Base-by-base conservation (phyloP, 2,113 vertebrate species). In the Speoplatyrhinus poulsoni region DNA sequence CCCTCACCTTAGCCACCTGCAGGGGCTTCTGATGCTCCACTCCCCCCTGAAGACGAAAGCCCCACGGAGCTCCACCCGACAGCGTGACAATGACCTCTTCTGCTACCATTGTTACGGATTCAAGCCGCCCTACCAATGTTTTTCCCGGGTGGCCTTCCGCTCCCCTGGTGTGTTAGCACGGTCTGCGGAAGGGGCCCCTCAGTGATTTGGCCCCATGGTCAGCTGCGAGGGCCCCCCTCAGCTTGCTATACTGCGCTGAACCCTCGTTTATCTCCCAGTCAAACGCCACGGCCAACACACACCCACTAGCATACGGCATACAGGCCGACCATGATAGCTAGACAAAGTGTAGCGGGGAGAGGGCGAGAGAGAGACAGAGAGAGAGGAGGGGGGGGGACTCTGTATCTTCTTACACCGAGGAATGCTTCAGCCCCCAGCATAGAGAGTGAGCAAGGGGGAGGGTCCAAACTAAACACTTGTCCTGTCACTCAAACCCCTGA, bases 11-110 rank as follows among this genome's bases (percentile, higher is more conserved):
- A 53, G 96, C 96, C 76, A 99, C 96, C 87, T 96, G 96, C 36
- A 99, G 95, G 32, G 97, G 95, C 86, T 92, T 96, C 88, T 93
- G 94, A 85, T 96, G 95, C 70, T 99, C 96, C 79, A 94, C 88
- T 4, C 98, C 98, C 84, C 97, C 96, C 70, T 98, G 97, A 56
- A 99, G 95, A 80, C 98, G 94, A 89, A 99, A 99, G 62, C 98
- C 98, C 98, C 98, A 99, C 16, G 98, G 98, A 6, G 96, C 95
- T 81, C 96, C 97, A 87, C 96, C 98, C 41, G 95, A 95, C 69
- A 99, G 88, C 59, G 94, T 94, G 82, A 99, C 93, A 76, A 95
- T 90, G 72, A 96, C 93, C 86, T 98, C 95, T 76, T 96, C 94
- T 78, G 93, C 94, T 79, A 94, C 94, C 94, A 96, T 93, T 77